Conservation (phyloP, 2,113 vertebrate genomes). For the Spheniscus mendiculus region DNA sequence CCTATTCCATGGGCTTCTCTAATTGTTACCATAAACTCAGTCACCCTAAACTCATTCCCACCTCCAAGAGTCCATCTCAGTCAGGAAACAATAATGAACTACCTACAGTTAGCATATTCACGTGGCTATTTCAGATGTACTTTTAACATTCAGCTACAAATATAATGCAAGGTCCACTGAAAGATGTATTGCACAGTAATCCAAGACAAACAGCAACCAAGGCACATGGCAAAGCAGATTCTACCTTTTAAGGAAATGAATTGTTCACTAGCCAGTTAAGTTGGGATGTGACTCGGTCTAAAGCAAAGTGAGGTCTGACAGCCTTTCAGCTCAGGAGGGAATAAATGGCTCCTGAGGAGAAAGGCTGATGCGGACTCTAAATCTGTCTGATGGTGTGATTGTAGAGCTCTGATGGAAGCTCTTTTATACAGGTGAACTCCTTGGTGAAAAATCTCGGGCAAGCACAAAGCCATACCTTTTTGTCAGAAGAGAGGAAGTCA, state of each 20-base stretch:
- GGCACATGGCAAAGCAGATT: not conserved
- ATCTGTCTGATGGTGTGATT: conserved; percentile 46
- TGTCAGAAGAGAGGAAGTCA: not conserved
- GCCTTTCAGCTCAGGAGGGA: conserved; percentile 24
- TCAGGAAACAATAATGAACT: not conserved
- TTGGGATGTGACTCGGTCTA: not conserved
- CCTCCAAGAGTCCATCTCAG: not conserved
- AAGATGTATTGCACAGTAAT: not conserved
- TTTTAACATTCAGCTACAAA: not conserved
- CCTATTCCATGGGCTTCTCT: not conserved
- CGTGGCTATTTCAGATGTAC: not conserved
- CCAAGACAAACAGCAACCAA: not conserved
- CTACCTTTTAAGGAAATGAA: not conserved
- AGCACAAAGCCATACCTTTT: not conserved
- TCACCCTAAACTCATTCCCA: not conserved
- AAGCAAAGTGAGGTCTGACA: conserved; percentile 26
- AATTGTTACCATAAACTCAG: not conserved
- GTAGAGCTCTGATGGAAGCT: conserved; percentile 25
- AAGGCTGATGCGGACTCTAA: not conserved
- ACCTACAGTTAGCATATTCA: not conserved
- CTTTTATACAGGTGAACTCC: conserved; percentile 8
- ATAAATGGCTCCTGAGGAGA: conserved; percentile 44
- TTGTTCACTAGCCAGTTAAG: not conserved
- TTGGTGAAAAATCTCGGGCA: not conserved
- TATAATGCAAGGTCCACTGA: not conserved